Percentiles rank a stretch among this genome's conserved stretches.
Evolutionary conservation across 2,113 vertebrate species (phyloP).

Genomic region (Aegotheles bennettii): DNA sequence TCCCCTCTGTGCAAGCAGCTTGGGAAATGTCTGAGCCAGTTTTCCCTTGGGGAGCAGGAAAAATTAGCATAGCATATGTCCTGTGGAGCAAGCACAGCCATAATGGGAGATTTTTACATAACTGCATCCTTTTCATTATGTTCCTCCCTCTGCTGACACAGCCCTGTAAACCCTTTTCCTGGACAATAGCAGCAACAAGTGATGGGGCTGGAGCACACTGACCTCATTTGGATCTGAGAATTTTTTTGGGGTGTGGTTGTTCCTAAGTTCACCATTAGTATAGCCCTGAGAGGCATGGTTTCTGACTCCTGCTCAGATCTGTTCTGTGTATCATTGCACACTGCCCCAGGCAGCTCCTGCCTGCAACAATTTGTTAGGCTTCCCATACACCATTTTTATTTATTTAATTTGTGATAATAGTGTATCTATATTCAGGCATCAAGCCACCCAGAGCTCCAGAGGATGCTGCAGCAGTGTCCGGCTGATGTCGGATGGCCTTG

Average conservation of each 20-base stretch:
- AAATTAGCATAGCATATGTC: not conserved
- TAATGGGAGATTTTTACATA: not conserved
- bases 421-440: not conserved
- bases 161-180: accelerated
- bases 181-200: not conserved
- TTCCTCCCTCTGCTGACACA: no score
- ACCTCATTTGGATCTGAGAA: accelerated
- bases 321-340: not conserved
- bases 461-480: accelerated
- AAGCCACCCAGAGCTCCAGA: not conserved
- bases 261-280: not conserved
- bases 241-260: accelerated
- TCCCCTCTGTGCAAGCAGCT: not conserved
- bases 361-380: not conserved
- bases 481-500: not conserved
- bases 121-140: accelerated
- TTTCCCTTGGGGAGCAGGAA: not conserved
- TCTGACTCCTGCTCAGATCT: not conserved
- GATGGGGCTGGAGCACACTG: not conserved
- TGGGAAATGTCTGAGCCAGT: not conserved
- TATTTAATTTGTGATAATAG: not conserved
- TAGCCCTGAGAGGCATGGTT: not conserved
- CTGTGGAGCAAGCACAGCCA: not conserved
- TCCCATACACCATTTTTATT: not conserved
- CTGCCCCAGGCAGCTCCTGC: not conserved